Conservation (phyloP, 2,797 vertebrate species). For the Crypturellus tataupa region DNA sequence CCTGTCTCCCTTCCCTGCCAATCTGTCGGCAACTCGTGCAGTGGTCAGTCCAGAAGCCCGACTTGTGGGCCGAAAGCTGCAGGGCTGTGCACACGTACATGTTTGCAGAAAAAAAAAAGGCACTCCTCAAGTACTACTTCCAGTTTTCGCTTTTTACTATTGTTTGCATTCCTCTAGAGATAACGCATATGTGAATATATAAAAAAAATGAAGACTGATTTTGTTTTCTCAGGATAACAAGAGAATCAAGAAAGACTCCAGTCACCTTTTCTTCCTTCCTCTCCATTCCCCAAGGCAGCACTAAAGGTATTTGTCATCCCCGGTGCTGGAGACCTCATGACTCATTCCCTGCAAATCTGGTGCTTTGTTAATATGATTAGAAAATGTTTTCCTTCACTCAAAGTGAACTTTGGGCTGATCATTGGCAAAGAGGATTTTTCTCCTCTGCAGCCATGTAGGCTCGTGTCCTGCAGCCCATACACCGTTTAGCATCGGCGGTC, state of each 20-base stretch:
- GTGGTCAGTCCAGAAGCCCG: background rate
- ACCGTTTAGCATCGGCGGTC: background rate
- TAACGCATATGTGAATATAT: background rate
- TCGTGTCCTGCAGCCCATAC: background rate
- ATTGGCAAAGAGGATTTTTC: background rate
- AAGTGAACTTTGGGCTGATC: background rate
- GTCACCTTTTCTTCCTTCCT: background rate
- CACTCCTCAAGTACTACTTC: background rate
- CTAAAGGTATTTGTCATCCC: background rate
- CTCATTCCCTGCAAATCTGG: background rate
- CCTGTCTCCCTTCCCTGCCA: background rate
- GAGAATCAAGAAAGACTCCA: background rate
- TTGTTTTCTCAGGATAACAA: background rate
- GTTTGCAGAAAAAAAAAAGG: background rate
- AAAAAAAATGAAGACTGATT: background rate
- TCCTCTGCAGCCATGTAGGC: rapidly evolving
- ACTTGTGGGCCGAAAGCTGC: background rate
- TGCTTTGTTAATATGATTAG: background rate
- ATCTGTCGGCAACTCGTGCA: background rate
- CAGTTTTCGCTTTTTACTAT: background rate
- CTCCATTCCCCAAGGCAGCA: background rate
- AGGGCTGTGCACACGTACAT: rapidly evolving
- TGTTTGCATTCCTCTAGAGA: constrained; percentile 2
- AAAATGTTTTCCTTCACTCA: background rate
- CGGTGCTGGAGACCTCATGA: background rate